A percentile compares a stretch with the other conserved stretches of the same genome.
phyloP scores from a whole-genome alignment of 2,888 invertebrate species.

The Euzetes globulus region DNA sequence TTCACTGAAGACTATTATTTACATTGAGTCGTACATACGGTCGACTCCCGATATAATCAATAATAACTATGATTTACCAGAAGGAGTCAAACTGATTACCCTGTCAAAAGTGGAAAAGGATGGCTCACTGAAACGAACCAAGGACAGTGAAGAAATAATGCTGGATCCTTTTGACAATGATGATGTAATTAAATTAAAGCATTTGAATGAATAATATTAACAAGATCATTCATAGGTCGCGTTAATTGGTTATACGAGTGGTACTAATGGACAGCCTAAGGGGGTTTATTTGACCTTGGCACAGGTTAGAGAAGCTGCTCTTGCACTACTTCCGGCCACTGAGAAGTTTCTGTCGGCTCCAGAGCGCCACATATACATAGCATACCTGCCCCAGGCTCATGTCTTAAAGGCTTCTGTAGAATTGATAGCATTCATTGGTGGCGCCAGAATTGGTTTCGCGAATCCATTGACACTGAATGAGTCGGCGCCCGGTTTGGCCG shows the following conservation, averaged over 20 bases:
- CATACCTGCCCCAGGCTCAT: constrained; percentile 92
- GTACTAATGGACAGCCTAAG: constrained; percentile 51
- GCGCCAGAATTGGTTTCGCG: constrained; percentile 29
- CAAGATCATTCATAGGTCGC: constrained; percentile 61
- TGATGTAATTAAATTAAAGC: background rate
- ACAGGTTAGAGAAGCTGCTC: constrained; percentile 38
- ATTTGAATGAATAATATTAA: background rate
- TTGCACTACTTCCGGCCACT: constrained; percentile 5
- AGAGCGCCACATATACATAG: constrained; percentile 58
- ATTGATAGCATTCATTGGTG: constrained; percentile 19
- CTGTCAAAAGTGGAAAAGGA: too few species aligned
- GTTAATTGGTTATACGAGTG: constrained; percentile 91
- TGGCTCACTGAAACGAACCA: too few species aligned
- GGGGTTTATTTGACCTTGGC: constrained; percentile 43
- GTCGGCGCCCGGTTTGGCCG: constrained; percentile 33
- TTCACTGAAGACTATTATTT: constrained; percentile 8
- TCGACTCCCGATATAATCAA: background rate
- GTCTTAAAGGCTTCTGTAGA: constrained; percentile 82
- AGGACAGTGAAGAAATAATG: too few species aligned
- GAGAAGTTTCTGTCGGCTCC: constrained; percentile 22
- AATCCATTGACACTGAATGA: constrained; percentile 34
- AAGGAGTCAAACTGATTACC: background rate
- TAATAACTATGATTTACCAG: background rate
- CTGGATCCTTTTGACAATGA: background rate
- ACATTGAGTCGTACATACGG: background rate